Base-by-base conservation (phyloP, 2,113 vertebrate species). In the Pituophis catenifer region DNA sequence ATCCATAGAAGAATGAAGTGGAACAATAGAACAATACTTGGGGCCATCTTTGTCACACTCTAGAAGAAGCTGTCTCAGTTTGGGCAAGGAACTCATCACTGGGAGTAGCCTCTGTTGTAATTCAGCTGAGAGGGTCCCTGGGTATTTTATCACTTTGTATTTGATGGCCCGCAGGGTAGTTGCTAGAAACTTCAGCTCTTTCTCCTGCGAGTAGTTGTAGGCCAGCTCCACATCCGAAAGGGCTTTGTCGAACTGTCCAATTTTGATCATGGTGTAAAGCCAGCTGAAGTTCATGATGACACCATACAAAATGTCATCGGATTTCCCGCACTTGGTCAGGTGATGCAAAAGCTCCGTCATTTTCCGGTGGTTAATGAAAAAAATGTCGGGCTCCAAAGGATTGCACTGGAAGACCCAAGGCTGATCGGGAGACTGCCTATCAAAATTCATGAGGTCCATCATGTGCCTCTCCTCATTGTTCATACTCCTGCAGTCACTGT, bases 231-330 rank as follows among this genome's bases (percentile, higher is more conserved):
- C 99, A 95, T 99, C 99, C 1, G 98, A 96, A 90, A 99, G 97
- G 81, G 98, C 99, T 97, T 98, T 99, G 91, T 99, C 99, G 94
- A 99, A 99, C 94, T 99, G 99, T 92, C 99, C 99, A 55, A 99
- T 99, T 97, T 99, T 99, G 96, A 99, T 98, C 99, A 99, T 99
- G 90, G 99, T 99, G 93, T 99, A 99, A 0, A 99, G 98, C 99
- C 99, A 99, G 95, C 99, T 99, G 96, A 99, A 99, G 96, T 99
- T 99, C 99, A 99, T 99, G 93, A 99, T 99, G 95, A 99, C 98
- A 19, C 99, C 99, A 0, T 98, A 99, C 94, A 99, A 98, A 89
- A 99, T 98, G 96, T 99, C 99, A 70, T 99, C 99, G 0, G 98
- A 99, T 93, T 98, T 98, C 5, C 99, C 99, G 94, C 99, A 99